Conservation (phyloP, 2,797 vertebrate species). For the Picus viridis region DNA sequence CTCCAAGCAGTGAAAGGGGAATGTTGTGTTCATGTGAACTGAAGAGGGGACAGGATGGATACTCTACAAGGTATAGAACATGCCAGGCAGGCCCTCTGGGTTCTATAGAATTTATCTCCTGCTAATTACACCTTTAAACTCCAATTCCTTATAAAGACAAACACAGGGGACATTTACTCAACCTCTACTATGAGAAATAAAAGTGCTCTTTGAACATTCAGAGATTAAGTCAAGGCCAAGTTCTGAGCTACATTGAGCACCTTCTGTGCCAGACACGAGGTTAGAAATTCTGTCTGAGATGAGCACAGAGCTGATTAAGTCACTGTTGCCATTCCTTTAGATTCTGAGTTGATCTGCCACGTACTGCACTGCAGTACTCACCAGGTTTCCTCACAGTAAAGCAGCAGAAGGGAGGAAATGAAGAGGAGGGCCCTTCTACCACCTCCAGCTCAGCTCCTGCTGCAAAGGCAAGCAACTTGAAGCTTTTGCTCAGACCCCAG, state of each 20-base stretch:
- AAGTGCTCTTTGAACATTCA: not conserved
- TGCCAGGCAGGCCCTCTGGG: not conserved
- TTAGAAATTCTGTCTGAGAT: not conserved
- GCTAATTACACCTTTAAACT: not conserved
- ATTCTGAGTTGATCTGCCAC: not conserved
- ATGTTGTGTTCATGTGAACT: not conserved
- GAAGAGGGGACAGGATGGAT: not conserved
- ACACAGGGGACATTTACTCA: not conserved
- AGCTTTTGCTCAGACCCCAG: not conserved
- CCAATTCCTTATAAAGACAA: not conserved
- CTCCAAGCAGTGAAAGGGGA: not conserved
- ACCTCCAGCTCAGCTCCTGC: not conserved
- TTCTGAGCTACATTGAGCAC: not conserved
- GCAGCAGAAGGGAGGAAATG: not conserved
- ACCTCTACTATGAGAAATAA: not conserved
- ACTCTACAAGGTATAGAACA: not conserved
- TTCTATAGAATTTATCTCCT: not conserved
- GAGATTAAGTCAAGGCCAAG: not conserved
- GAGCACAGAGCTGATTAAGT: not conserved
- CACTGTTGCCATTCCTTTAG: not conserved
- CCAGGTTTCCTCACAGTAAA: not conserved
- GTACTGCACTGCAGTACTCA: not conserved
- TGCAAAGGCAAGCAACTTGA: not conserved
- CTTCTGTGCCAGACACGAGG: not conserved
- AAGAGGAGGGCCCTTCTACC: not conserved